Percentiles rank a stretch among this genome's conserved stretches.
phyloP scores from a whole-genome alignment of 2,888 invertebrate species.

The Spialia ferax region DNA sequence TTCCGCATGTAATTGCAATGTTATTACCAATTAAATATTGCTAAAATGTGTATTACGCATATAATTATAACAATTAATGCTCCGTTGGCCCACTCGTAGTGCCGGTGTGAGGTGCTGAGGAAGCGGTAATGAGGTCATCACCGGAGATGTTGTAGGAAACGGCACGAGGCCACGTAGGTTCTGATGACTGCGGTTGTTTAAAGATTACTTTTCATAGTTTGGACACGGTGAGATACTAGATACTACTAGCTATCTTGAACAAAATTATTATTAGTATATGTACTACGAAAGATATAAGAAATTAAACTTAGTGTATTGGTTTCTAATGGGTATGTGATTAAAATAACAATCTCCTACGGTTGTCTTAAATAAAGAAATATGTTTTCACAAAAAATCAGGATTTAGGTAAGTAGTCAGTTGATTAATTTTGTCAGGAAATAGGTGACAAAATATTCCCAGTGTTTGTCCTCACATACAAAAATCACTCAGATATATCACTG shows the following conservation, averaged over 20 bases:
- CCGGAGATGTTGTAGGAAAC: conserved; percentile 63
- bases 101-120: conserved; percentile 50
- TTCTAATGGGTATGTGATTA: no score
- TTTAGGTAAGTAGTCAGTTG: no score
- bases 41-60: conserved; percentile 27
- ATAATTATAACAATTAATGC: conserved; percentile 42
- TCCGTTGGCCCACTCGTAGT: conserved; percentile 46
- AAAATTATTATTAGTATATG: no score
- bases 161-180: conserved; percentile 55
- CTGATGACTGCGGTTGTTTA: conserved; percentile 1
- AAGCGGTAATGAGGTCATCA: conserved; percentile 65
- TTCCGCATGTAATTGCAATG: conserved; percentile 23
- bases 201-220: neutral
- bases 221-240: no score
- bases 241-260: no score
- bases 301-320: no score
- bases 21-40: conserved; percentile 36
- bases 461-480: neutral
- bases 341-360: no score
- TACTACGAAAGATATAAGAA: no score
- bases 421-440: no score
- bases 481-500: neutral
- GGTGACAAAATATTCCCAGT: no score
- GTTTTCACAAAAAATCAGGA: no score
- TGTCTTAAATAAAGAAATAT: no score